Evolutionary conservation across 2,797 vertebrate species (phyloP).

Genomic region (Mus spretus): DNA sequence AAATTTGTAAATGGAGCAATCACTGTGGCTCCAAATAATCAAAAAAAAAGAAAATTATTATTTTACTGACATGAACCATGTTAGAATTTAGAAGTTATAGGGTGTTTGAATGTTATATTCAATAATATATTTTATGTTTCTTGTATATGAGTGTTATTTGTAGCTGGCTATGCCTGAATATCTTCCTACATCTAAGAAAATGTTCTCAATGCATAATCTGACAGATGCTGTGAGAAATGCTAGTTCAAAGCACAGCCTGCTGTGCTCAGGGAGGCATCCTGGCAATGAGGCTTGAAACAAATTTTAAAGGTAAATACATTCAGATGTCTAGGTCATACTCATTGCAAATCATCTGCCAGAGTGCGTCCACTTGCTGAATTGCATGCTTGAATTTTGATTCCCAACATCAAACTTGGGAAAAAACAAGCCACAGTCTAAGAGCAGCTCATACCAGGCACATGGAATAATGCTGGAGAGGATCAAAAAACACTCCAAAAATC

Average conservation of each 20-base stretch:
- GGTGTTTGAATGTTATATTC: constrained; percentile 35
- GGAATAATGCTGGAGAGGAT: not conserved
- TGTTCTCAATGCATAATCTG: not conserved
- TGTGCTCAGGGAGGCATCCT: not conserved
- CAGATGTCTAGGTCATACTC: not conserved
- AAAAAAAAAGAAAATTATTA: not conserved
- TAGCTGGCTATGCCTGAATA: not conserved
- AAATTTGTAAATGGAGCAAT: constrained; percentile 10
- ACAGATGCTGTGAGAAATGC: not conserved
- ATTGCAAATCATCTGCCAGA: not conserved
- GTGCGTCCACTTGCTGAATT: not conserved
- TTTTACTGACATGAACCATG: not conserved
- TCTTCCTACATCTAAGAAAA: not conserved
- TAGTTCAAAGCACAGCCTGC: not conserved
- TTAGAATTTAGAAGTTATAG: constrained; percentile 28
- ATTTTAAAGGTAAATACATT: not conserved
- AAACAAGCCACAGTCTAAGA: not conserved
- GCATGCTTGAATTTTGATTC: constrained; percentile 50
- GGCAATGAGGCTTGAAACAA: not conserved
- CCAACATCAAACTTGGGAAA: not conserved
- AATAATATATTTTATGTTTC: constrained; percentile 25
- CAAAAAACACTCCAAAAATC: not conserved
- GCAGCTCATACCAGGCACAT: not conserved
- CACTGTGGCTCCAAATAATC: not conserved
- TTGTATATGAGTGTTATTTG: constrained; percentile 7